Conservation (phyloP, 2,797 vertebrate species). For the Siniperca scherzeri region DNA sequence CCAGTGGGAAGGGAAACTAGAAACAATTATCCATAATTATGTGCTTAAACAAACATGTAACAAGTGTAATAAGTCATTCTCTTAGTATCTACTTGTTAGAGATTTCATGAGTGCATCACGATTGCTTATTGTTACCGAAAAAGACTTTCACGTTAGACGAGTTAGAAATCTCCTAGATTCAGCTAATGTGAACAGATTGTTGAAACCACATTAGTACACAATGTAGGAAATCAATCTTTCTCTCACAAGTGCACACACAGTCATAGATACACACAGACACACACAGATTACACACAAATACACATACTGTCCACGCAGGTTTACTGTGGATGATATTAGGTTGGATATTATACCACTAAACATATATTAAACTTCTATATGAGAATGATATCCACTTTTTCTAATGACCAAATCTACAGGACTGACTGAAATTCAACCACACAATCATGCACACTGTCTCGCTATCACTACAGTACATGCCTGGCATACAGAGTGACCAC, state of each 20-base stretch:
- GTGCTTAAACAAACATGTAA: constrained; percentile 29
- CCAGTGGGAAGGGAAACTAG: neutral
- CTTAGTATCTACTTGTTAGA: constrained; percentile 28
- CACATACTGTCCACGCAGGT: constrained; percentile 19
- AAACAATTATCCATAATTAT: neutral
- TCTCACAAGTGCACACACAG: constrained; percentile 29
- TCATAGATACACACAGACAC: constrained; percentile 31
- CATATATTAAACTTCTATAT: constrained; percentile 45
- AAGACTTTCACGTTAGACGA: constrained; percentile 52
- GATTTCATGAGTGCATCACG: constrained; percentile 38
- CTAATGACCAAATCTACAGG: constrained; percentile 30
- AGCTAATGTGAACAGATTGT: constrained; percentile 30
- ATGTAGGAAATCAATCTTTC: constrained; percentile 6
- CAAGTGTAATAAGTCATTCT: neutral
- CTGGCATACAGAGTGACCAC: constrained; percentile 51
- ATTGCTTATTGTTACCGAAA: constrained; percentile 43
- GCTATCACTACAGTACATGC: constrained; percentile 62
- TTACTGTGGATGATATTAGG: constrained; percentile 49
- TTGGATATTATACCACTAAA: constrained; percentile 45
- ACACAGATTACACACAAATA: constrained; percentile 47
- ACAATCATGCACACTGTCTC: constrained; percentile 63
- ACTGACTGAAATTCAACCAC: constrained; percentile 42
- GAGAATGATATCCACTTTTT: constrained; percentile 29
- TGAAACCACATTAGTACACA: constrained; percentile 40
- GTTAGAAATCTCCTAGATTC: constrained; percentile 53